These are phyloP conservation scores for Delia radicum DNA, from an alignment of 1,140 invertebrate genomes.

Conservation along the genomic window DNA sequence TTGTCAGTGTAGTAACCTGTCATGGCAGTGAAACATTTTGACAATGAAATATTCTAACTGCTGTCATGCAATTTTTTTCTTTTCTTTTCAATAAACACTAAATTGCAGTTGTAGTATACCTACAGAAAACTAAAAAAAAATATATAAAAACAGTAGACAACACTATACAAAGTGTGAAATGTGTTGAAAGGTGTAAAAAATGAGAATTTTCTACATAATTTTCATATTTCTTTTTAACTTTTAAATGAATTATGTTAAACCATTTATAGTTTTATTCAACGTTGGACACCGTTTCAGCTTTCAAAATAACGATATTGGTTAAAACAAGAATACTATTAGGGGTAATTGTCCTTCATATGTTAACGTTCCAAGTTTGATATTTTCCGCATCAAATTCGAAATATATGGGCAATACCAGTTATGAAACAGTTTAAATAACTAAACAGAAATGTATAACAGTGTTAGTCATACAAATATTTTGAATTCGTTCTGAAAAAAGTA, in stretches of 20 bases:
- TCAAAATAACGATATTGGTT: no score
- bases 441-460: no score
- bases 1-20: neutral
- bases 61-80: neutral
- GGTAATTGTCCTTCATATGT: no score
- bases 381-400: no score
- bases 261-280: neutral
- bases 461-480: no score
- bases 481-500: no score
- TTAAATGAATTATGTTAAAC: neutral
- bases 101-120: neutral
- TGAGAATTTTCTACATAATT: conserved; percentile 53
- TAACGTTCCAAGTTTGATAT: no score
- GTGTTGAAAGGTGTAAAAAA: conserved; percentile 55
- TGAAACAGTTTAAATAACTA: no score
- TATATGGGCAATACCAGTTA: no score
- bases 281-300: no score
- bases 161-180: conserved; percentile 52
- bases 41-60: conserved; percentile 3
- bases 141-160: conserved; percentile 33
- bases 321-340: no score
- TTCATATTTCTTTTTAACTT: conserved; percentile 48
- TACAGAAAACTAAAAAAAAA: neutral
- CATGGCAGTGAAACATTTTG: neutral
- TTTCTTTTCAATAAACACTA: conserved; percentile 2